Base-by-base conservation (phyloP, 2,113 vertebrate genomes). In the Phyllopteryx taeniolatus region DNA sequence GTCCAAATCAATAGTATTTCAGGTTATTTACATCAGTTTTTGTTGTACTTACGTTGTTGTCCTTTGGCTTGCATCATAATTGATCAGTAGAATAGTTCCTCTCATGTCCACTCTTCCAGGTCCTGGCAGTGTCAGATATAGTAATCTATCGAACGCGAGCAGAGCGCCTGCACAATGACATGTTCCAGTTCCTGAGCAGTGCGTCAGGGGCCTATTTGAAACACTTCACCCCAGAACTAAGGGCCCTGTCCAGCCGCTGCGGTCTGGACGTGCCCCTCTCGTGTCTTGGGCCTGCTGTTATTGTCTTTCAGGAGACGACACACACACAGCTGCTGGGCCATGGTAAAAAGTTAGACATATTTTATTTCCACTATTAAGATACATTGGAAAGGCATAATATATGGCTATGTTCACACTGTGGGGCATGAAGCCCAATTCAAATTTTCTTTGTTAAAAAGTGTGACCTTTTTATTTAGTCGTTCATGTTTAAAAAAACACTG, bases 91-190 rank as follows among this genome's bases (percentile, higher is more conserved):
- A n/a, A 2, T 35, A 54, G 9, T n/a, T 54, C 27, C 2, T 17
- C 13, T 39, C 13, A 53, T 12, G 0, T 39, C 4, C n/a, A 57
- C 13, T 77, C 9, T 33, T 63, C 12, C 74, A 91, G 90, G 89
- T 95, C 2, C 83, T 95, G 85, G 94, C 94, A 0, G 89, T 95
- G 75, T 95, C 94, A 0, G 94, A 95, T 57, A 79, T 94, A 10
- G 93, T 90, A 0, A 59, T 95, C 33, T 95, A 94, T 81, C 93
- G 93, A 62, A 95, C 94, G 0, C 89, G 94, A 27, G 94, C 94
- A 0, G 93, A 95, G 87, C 88, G 94, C 43, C 91, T 95, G 57
- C 94, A 94, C 88, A 94, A 94, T 13, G 93, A 95, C 85, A 93
- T 95, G 92, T 95, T 94, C 82, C 86, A 93, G 70, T 95, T 95